Evolutionary conservation across 2,888 invertebrate species (phyloP).

Genomic region (Drosophila subsilvestris): DNA sequence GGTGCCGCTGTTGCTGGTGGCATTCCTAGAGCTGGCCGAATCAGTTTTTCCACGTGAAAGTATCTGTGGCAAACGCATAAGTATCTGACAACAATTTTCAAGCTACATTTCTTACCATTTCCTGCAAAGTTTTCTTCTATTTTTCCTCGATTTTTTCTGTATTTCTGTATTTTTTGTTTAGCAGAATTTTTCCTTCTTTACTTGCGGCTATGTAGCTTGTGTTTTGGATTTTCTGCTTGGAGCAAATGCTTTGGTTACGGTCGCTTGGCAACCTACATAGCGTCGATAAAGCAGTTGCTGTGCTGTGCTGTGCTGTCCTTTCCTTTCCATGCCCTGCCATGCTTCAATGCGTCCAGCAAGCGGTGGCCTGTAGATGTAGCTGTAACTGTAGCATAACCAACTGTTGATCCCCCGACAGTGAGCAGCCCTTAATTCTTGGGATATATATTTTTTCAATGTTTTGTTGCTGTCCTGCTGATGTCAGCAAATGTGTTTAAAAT

Average conservation of each 20-base stretch:
- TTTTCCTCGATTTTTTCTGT: conserved; percentile 16
- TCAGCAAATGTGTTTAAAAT: neutral
- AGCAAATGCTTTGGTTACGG: conserved; percentile 62
- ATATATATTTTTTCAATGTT: neutral
- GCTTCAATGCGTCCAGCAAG: conserved; percentile 45
- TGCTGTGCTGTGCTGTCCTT: neutral
- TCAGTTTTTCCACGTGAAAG: conserved; percentile 93
- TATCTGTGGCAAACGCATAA: conserved; percentile 86
- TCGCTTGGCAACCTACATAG: conserved; percentile 71
- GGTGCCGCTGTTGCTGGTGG: conserved; percentile 56
- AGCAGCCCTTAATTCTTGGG: conserved; percentile 18
- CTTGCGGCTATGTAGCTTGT: conserved; percentile 15
- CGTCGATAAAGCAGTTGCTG: conserved; percentile 66
- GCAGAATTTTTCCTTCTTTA: conserved; percentile 22
- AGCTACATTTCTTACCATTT: conserved; percentile 65
- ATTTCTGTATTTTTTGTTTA: conserved; percentile 12
- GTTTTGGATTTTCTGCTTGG: conserved; percentile 19
- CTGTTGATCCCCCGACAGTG: conserved; percentile 27
- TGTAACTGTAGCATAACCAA: conserved; percentile 21
- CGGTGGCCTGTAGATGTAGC: conserved; percentile 1
- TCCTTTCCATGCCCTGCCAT: neutral
- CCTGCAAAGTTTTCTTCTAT: neutral
- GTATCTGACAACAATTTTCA: conserved; percentile 37
- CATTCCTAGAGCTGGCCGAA: conserved; percentile 84
- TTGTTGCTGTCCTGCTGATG: conserved; percentile 7